These are phyloP conservation scores for Nemotelus nigrinus DNA, from an alignment of 2,888 invertebrate species.

Conservation along the genomic window DNA sequence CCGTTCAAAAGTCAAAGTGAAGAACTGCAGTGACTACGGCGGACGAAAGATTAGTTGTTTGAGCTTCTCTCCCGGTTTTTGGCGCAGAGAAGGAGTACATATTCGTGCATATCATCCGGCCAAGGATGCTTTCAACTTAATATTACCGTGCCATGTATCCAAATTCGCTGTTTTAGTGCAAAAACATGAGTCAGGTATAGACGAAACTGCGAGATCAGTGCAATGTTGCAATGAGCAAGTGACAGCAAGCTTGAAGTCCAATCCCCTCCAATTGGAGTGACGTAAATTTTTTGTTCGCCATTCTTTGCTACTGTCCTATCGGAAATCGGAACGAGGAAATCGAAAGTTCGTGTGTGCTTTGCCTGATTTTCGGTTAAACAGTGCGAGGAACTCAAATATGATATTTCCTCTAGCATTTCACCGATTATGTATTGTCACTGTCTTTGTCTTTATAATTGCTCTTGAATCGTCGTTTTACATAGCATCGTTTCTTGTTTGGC, in stretches of 20 bases:
- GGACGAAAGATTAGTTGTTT: background rate
- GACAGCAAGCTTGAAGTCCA: background rate
- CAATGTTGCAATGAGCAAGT: conserved; percentile 23
- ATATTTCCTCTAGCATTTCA: conserved; percentile 34
- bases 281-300: conserved; percentile 44
- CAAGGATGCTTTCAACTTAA: conserved; percentile 14
- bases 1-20: conserved; percentile 33
- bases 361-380: background rate
- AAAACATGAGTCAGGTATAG: conserved; percentile 37
- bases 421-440: conserved; percentile 28
- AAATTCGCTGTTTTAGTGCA: background rate
- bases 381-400: conserved; percentile 8
- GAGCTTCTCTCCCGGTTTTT: conserved; percentile 7
- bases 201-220: background rate
- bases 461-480: conserved; percentile 38
- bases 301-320: conserved; percentile 1
- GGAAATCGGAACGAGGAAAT: conserved; percentile 15
- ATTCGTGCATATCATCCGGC: conserved; percentile 19
- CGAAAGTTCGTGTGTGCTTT: conserved; percentile 5
- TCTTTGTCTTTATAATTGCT: conserved; percentile 30
- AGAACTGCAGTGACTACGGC: background rate
- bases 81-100: background rate
- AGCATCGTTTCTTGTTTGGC: conserved; percentile 37
- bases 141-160: background rate
- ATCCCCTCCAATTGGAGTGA: conserved; percentile 35